Base-by-base conservation (phyloP, 2,888 invertebrate species). In the Celastrina argiolus region DNA sequence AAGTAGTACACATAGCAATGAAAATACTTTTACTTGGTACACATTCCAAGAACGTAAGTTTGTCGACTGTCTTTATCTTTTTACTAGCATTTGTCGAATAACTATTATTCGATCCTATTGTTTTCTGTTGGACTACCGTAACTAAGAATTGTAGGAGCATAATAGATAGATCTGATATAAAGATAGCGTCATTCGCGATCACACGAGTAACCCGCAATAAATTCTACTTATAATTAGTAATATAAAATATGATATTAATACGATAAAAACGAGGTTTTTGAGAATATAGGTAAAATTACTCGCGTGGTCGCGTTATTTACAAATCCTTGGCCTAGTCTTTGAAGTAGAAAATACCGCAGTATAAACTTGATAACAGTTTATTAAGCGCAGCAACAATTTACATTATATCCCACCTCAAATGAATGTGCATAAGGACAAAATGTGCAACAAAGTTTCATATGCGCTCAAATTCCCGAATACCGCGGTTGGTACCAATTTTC, bases 401-500 rank as follows among this genome's bases (percentile, higher is more conserved):
- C 1, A 36, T 36, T 36, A 31, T 31, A 16, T 51, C 22, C 10
- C 7, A 51, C 12, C 5, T 51, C 22, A 22, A 18, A 22, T 22
- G 12, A 1, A 51, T 36, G 36, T 36, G 36, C 36, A n/a, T n/a
- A n/a, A n/a, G n/a, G n/a, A n/a, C n/a, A n/a, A n/a, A n/a, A n/a
- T n/a, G 31, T 31, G 31, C 31, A 5, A n/a, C n/a, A n/a, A n/a
- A n/a, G n/a, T n/a, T 31, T 31, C 31, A 16, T 45, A n/a, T 16
- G 39, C 41, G 36, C 12, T 56, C 12, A 16, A 39, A 41, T 28
- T 16, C 16, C 12, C 28, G 28, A 36, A 39, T 59, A 28, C 56
- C 66, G 65, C 63, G 63, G 64, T 51, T 31, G 64, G 51, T 69
- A 71, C 67, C 69, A 69, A 71, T 69, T 67, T 66, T 66, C 70